A percentile compares a stretch with the other conserved stretches of the same genome.
Conservation (phyloP, 2,888 invertebrate genomes). For the Leptogaster cylindrica region DNA sequence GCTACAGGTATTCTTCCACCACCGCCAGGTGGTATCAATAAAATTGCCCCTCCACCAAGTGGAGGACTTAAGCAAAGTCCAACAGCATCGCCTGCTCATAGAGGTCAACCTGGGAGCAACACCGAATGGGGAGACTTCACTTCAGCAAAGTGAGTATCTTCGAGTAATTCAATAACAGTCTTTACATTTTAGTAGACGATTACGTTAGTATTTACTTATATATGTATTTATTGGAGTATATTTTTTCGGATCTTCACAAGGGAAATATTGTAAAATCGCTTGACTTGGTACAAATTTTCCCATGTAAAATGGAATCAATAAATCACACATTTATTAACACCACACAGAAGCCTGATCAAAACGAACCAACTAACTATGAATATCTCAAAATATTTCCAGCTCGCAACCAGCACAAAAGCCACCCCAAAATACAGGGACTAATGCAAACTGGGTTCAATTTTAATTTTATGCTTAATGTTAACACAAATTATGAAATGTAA, state of each 20-base stretch:
- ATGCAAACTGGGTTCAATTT: conserved; percentile 62
- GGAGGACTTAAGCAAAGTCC: conserved; percentile 62
- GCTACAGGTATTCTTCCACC: conserved; percentile 79
- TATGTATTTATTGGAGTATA: too few relatives aligned
- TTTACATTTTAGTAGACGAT: too few relatives aligned
- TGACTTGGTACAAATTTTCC: too few relatives aligned
- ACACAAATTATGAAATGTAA: not conserved
- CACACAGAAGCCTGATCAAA: too few relatives aligned
- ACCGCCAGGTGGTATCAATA: conserved; percentile 73
- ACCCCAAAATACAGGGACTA: conserved; percentile 55
- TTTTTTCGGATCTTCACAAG: not conserved
- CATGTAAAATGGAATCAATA: too few relatives aligned
- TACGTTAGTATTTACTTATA: too few relatives aligned
- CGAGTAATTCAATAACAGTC: too few relatives aligned
- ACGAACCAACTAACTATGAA: not conserved
- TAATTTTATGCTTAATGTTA: conserved; percentile 50
- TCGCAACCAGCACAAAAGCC: conserved; percentile 45
- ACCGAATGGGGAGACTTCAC: conserved; percentile 82
- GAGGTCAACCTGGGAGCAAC: conserved; percentile 67
- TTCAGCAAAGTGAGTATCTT: conserved; percentile 67
- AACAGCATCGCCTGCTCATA: conserved; percentile 75
- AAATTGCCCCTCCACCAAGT: conserved; percentile 78
- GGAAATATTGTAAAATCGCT: not conserved
- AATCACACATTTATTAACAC: too few relatives aligned
- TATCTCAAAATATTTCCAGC: conserved; percentile 15